phyloP scores from a whole-genome alignment of 1,140 invertebrate species.

The Idris sp. region DNA sequence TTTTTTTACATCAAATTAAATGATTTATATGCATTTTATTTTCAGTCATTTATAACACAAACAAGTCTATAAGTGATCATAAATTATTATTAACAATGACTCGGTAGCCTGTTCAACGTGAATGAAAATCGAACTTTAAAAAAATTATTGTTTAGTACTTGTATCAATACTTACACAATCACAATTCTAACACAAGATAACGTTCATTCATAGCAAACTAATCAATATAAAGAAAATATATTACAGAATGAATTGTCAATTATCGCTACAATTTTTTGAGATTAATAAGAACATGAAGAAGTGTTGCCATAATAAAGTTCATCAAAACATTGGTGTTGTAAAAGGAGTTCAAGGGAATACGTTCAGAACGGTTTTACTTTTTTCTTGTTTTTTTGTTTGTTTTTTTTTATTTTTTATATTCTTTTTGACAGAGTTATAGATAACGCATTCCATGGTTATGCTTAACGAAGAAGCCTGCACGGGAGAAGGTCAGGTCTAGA shows the following conservation, averaged over 20 bases:
- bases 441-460: slow-evolving; percentile 37
- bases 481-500: slow-evolving; percentile 60
- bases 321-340: slow-evolving; percentile 42
- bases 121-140: slow-evolving; percentile 37
- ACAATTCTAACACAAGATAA: slow-evolving; percentile 24
- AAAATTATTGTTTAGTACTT: slow-evolving; percentile 13
- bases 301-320: slow-evolving; percentile 37
- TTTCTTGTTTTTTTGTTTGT: no score
- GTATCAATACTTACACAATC: slow-evolving; percentile 23
- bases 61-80: no score
- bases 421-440: slow-evolving; percentile 35
- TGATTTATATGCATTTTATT: no score
- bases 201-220: slow-evolving; percentile 29
- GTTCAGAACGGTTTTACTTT: slow-evolving; percentile 17
- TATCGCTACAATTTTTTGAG: slow-evolving; percentile 24
- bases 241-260: slow-evolving; percentile 10
- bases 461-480: slow-evolving; percentile 49
- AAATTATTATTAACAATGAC: slow-evolving; percentile 27
- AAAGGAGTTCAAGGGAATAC: slow-evolving; percentile 51
- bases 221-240: slow-evolving; percentile 27
- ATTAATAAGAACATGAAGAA: slow-evolving; percentile 37
- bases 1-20: no score
- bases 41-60: no score
- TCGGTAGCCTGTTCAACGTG: slow-evolving; percentile 4
- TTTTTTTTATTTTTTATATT: no score